Evolutionary conservation across 2,797 vertebrate species (phyloP), one percentile per base, ranked within the genome.

Genomic region (Botia almorhae): DNA sequence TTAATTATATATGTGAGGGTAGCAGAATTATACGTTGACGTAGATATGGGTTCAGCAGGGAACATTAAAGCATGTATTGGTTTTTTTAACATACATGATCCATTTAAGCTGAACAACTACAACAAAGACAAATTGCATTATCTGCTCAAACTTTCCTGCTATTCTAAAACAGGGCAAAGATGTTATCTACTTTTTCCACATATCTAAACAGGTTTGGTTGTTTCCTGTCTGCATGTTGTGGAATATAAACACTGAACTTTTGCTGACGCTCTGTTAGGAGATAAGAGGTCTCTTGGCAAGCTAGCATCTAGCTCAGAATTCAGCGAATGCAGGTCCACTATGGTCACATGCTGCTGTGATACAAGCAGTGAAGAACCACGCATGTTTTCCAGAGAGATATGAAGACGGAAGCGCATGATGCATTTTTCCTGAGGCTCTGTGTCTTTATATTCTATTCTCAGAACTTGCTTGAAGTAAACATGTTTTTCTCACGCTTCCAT

Each of bases 351-450:
- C 36, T 61, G 33, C 48, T 23, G 21, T 21, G 86, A 88, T 84
- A 88, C 56, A 68, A 61, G 69, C 29, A 11, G 43, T 8, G 19
- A 67, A 36, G 53, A 58, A 23, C 50, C 70, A 10, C 16, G 39
- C 29, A 23, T 1, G 3, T 55, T 79, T 55, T 33, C 33, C 16
- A 80, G n/a, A 26, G 17, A 29, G 17, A 51, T 39, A 56, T 26
- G 33, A 33, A 60, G 50, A 53, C 3, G 55, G 33, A 61, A 58
- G 19, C 39, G 7, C 11, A 16, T 21, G 29, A 83, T 87, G 81
- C 82, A 85, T 86, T 89, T 70, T 70, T 72, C 84, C 84, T 58
- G 65, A 7, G 76, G 72, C 85, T 87, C 87, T 88, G 26, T 16
- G 87, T 89, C 85, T 89, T 83, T 79, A 39, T 61, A 19, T 73